These are phyloP conservation scores for Hyles vespertilio DNA, from an alignment of 1,140 invertebrate species.

Conservation along the genomic window DNA sequence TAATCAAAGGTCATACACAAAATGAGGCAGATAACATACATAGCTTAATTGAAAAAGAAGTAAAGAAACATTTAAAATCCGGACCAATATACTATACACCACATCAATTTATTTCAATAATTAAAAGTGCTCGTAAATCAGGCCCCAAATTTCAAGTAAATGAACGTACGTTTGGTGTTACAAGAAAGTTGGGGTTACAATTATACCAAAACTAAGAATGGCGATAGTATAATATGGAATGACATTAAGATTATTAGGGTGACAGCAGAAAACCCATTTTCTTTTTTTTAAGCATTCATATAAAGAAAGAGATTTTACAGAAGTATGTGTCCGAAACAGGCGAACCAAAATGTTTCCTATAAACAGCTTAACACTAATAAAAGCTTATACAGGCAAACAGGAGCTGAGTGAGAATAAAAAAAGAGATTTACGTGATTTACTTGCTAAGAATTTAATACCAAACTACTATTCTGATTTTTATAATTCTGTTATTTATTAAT, in stretches of 20 bases:
- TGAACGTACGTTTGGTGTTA: conserved; percentile 16
- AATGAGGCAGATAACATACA: conserved; percentile 22
- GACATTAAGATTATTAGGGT: conserved; percentile 32
- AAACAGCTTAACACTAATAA: conserved; percentile 7
- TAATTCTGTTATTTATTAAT: too few species aligned
- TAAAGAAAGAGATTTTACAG: conserved; percentile 14
- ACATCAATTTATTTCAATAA: conserved; percentile 20
- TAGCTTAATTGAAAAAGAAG: conserved; percentile 20
- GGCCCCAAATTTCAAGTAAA: conserved; percentile 17
- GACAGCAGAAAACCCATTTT: conserved; percentile 12
- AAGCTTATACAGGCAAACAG: conserved; percentile 13
- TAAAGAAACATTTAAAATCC: conserved; percentile 27
- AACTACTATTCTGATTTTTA: too few species aligned
- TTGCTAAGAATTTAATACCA: too few species aligned
- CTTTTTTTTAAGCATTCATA: conserved; percentile 27
- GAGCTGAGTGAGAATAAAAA: conserved; percentile 21
- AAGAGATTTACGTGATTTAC: conserved; percentile 17
- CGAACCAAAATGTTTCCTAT: conserved; percentile 20
- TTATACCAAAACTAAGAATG: conserved; percentile 10
- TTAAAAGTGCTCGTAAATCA: conserved; percentile 25
- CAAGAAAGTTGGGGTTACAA: conserved; percentile 24
- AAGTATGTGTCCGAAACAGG: conserved; percentile 21
- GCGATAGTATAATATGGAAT: conserved; percentile 26
- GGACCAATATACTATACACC: conserved; percentile 28
- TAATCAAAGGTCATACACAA: conserved; percentile 7